Conservation (phyloP, 2,797 vertebrate species). For the Tamandua tetradactyla region DNA sequence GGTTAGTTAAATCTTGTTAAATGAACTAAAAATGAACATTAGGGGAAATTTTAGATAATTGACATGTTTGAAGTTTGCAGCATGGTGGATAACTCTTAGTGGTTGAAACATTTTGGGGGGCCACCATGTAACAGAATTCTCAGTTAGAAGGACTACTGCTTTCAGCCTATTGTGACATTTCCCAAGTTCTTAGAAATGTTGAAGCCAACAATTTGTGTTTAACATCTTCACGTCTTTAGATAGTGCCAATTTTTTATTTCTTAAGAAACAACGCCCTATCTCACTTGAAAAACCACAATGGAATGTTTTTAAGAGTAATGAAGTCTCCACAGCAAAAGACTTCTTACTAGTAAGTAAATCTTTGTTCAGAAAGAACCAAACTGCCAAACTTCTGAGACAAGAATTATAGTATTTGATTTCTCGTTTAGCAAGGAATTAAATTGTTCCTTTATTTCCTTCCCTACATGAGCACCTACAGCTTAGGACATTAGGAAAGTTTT, state of each 20-base stretch:
- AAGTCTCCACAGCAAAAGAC: slow-evolving; percentile 12
- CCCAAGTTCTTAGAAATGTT: slow-evolving; percentile 21
- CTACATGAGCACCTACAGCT: not conserved
- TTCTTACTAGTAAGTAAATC: slow-evolving; percentile 39
- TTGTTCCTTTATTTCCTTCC: slow-evolving; percentile 13
- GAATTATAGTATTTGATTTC: slow-evolving; percentile 43
- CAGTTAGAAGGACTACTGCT: not conserved
- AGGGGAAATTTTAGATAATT: not conserved
- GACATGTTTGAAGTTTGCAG: not conserved
- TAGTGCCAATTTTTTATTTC: slow-evolving; percentile 54
- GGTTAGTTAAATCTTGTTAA: slow-evolving; percentile 24
- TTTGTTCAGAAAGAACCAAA: slow-evolving; percentile 34
- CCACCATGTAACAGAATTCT: not conserved
- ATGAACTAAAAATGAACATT: not conserved
- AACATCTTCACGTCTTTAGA: slow-evolving; percentile 34
- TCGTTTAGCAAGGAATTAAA: slow-evolving; percentile 48
- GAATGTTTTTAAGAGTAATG: slow-evolving; percentile 32
- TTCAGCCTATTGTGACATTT: slow-evolving; percentile 26
- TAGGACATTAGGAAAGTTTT: not conserved
- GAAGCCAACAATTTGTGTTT: slow-evolving; percentile 34
- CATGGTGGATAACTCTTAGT: not conserved
- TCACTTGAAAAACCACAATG: slow-evolving; percentile 44
- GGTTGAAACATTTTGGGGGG: not conserved
- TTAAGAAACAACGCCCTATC: slow-evolving; percentile 33
- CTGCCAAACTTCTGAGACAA: slow-evolving; percentile 33